Base-by-base conservation (phyloP, 1,140 invertebrate genomes). In the Vollenhovia emeryi region DNA sequence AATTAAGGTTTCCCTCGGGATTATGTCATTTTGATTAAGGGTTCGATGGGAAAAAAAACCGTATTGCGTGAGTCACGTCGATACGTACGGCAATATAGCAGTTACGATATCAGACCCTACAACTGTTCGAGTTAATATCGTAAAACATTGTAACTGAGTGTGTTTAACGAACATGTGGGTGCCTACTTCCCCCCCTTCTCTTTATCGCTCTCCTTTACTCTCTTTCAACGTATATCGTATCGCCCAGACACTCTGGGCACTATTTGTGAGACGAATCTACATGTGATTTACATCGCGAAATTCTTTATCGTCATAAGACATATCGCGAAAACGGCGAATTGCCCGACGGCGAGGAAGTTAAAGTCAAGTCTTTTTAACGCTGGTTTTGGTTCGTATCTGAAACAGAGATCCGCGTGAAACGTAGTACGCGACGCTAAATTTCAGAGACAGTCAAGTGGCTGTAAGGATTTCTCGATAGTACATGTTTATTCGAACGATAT, bases 81-180 rank as follows among this genome's bases (percentile, higher is more conserved):
- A 69, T n/a, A n/a, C 57, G 73, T 74, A 88, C 27, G 64, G 84
- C 78, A 89, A 89, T 89, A 89, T 75, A 80, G 27, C 62, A 59
- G 50, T 52, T 86, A 60, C 73, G 84, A 68, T 78, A 74, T 85
- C 71, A 86, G 45, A 71, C 64, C 55, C 68, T 71, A 15, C 13
- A 24, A 60, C 27, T 45, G 40, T 71, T 88, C 82, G 68, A 50
- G 59, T 69, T 55, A 52, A 52, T 43, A 66, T 36, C 30, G 21
- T 48, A 18, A 75, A 55, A 7, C 40, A 55, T 33, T 76, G 57
- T 86, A 82, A 60, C 43, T 79, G 48, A 62, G 33, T 83, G 76
- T 86, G 66, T 64, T 60, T 73, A 68, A 87, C 71, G 75, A 75
- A 82, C 69, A 55, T 60, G 33, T 86, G 84, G 40, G 18, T 52